Evolutionary conservation across 2,888 invertebrate species (phyloP), one percentile per base, ranked within the genome.

Genomic region (Drosophila koepferae): DNA sequence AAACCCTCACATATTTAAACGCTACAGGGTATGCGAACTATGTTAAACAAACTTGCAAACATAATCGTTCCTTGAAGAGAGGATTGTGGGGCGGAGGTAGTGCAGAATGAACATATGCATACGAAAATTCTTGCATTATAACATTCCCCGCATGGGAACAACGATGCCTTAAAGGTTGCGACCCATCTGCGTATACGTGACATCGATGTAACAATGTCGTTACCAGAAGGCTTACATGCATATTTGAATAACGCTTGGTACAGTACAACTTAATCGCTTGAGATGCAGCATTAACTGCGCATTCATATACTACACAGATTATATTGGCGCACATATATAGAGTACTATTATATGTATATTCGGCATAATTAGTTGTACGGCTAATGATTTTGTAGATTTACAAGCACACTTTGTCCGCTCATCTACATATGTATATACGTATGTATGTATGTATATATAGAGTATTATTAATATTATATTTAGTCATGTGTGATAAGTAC

Each of bases 21-120:
- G 6, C 16, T 20, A 10, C 31, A 49, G 49, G 60, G 60, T 60
- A 49, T 31, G n/a, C 18, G n/a, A 38, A 40, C 40, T 20, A 68
- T 59, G 69, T 41, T 63, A 58, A 73, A 48, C 56, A 54, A 68
- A 76, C 56, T 74, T 58, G 78, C 63, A 46, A 74, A 69, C 79
- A 60, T 58, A 75, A 77, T 66, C 62, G 46, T 36, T 43, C 10
- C 3, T 14, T 5, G 28, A 31, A 1, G 2, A 31, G 31, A 28
- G 23, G 51, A 0, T 4, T 14, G 18, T 28, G n/a, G 16, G n/a
- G 0, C 3, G 23, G 23, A n/a, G 14, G 28, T 1, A 2, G n/a
- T 23, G 23, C 10, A 3, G 34, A 36, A 38, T 2, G 43, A 43
- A 65, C 61, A 64, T 40, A 65, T 58, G 60, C 40, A 74, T 49